Evolutionary conservation across 2,797 vertebrate species (phyloP).

Genomic region (Astyanax mexicanus): DNA sequence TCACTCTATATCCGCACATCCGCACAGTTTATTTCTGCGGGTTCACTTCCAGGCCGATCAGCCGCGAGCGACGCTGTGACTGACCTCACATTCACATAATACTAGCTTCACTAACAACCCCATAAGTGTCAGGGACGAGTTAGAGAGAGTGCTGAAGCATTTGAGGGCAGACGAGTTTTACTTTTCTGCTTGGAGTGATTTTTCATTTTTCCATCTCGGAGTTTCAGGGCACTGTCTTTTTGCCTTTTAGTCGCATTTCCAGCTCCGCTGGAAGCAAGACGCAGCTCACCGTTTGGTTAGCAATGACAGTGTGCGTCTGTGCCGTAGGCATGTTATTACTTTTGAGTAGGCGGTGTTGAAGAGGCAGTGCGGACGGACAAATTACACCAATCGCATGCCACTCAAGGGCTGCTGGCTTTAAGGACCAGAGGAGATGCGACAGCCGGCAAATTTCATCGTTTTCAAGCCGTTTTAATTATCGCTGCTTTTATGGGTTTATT

Average conservation of each 20-base stretch:
- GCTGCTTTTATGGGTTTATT: neutral
- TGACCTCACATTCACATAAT: neutral
- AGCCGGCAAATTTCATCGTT: neutral
- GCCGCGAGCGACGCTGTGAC: neutral
- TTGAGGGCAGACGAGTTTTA: neutral
- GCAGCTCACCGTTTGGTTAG: neutral
- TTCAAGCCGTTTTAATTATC: neutral
- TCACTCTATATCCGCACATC: neutral
- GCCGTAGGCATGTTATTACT: conserved; percentile 1
- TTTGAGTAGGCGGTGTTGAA: neutral
- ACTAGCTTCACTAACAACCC: neutral
- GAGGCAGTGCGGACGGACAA: neutral
- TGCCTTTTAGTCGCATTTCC: neutral
- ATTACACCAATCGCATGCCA: neutral
- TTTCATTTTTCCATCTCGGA: neutral
- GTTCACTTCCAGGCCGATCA: neutral
- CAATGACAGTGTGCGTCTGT: neutral
- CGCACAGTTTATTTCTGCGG: neutral
- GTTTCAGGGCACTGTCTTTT: neutral
- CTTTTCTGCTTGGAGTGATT: neutral
- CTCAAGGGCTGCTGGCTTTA: neutral
- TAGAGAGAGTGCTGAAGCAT: neutral
- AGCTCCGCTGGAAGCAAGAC: neutral
- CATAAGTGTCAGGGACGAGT: neutral
- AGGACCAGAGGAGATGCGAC: neutral